Evolutionary conservation across 2,888 invertebrate species (phyloP), one percentile per base, ranked within the genome.

Genomic region (Steinernema carpocapsae): DNA sequence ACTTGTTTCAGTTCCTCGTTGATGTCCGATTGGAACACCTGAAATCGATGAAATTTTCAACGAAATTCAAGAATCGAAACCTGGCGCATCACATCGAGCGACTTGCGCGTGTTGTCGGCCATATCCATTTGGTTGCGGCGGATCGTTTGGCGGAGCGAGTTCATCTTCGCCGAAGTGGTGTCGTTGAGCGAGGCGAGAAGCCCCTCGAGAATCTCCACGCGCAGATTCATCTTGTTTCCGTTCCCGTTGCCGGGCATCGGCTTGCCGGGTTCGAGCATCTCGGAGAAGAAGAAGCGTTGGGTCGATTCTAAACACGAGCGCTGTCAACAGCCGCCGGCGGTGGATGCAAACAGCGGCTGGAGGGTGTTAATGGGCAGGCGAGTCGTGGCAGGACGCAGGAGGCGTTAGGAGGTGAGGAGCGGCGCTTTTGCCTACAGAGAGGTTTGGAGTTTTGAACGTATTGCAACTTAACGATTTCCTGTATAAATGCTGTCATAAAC

Each of bases 181-280:
- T 80, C 78, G 46, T 78, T 80, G n/a, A 46, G 71, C 42, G 77
- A 74, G 7, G 76, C 78, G 70, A 84, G 74, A 46, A 84, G 72
- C 59, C 79, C 79, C 42, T 86, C 86, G 29, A 86, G 74, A 43
- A 83, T 85, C n/a, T 79, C 77, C 26, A 85, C 75, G 22, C 84
- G 77, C 76, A 85, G 75, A 70, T 85, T 86, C 82, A 84, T 77
- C 74, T 86, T 86, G 75, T 86, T 85, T 7, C 86, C 85, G 76
- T 86, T 85, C 14, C 84, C 83, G 73, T 83, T 84, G 59, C 84
- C 82, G 70, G 83, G 26, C 26, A 56, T 10, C 12, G 24, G 26
- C 24, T 26, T 22, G 17, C 22, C 22, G 12, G 22, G 24, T 26
- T 56, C 56, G 24, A 56, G 56, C 56, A 56, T 56, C 56, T 56